Base-by-base conservation (phyloP, 2,797 vertebrate genomes). In the Xyrichtys novacula region DNA sequence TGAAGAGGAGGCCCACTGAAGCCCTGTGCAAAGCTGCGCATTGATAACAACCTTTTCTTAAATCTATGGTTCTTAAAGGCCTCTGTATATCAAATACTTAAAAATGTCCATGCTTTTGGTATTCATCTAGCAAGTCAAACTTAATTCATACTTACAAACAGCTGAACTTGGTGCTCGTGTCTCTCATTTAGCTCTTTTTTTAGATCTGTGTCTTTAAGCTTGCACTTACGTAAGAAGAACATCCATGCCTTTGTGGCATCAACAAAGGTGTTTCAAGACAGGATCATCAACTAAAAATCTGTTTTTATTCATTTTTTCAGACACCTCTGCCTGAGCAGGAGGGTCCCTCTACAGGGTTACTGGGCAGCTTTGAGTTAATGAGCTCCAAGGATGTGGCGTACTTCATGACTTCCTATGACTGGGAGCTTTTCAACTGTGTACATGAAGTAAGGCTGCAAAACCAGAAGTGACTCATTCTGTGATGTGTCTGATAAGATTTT, bases 341-440 rank as follows among this genome's bases (percentile, higher is more conserved):
- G 73, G 97, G 97, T 38, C 96, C 96, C 1, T 95, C 96, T 17
- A 5, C 90, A 25, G 97, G 97, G 22, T 95, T 96, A 12, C 81
- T 97, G 77, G 89, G 93, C 81, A 96, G 92, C 0, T 98, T 99
- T 60, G 98, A 99, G 89, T 81, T 99, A 85, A 98, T 98, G 97
- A 98, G 98, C 90, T 99, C 98, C 5, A 99, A 98, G 88, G 98
- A 98, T 65, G 91, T 99, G 83, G 98, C 97, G 3, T 95, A 96
- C 84, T 97, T 98, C 82, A 95, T 99, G 95, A 99, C 97, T 5
- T 87, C 95, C 65, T 98, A 97, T 38, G 98, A 99, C 71, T 99
- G 98, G 98, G 97, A 99, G 65, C 96, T 99, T 80, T 99, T 99
- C 93, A 94, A 96, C 91, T 99, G 97, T 63, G 96, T 99, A 3